Evolutionary conservation across 1,140 invertebrate genomes (phyloP).

Genomic region (Meloidogyne chitwoodi): DNA sequence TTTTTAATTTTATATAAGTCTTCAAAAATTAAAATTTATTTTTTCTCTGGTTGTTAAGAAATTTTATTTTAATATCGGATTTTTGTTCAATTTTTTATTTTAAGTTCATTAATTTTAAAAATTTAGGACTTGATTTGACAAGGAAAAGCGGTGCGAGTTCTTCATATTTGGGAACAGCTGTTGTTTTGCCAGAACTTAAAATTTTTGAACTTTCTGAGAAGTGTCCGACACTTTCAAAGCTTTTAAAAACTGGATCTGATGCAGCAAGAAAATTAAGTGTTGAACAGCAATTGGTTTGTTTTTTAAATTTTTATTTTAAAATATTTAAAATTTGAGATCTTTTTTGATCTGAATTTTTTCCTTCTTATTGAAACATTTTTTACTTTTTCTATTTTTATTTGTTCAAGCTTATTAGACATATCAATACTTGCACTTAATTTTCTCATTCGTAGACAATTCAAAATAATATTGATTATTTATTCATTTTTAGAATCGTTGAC

Average conservation of each 20-base stretch:
- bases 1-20: too few relatives aligned
- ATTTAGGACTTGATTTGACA: conserved; percentile 18
- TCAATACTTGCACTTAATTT: background rate
- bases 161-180: conserved; percentile 1
- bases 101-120: background rate
- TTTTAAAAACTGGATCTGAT: conserved; percentile 12
- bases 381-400: too few relatives aligned
- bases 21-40: too few relatives aligned
- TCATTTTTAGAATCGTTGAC: background rate
- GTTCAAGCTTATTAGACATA: too few relatives aligned
- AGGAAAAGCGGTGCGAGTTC: background rate
- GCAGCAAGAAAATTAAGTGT: background rate
- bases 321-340: background rate
- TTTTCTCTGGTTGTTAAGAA: too few relatives aligned
- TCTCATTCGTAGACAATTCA: background rate
- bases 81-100: background rate
- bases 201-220: conserved; percentile 12
- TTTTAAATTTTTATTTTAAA: background rate
- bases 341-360: too few relatives aligned
- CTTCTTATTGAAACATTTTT: too few relatives aligned
- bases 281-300: conserved; percentile 9
- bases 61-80: too few relatives aligned
- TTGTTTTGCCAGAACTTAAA: conserved; percentile 9
- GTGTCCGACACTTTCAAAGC: conserved; percentile 6
- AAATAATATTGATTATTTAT: background rate